Evolutionary conservation across 2,888 invertebrate species (phyloP).

Genomic region (Pseudococcus viburni): DNA sequence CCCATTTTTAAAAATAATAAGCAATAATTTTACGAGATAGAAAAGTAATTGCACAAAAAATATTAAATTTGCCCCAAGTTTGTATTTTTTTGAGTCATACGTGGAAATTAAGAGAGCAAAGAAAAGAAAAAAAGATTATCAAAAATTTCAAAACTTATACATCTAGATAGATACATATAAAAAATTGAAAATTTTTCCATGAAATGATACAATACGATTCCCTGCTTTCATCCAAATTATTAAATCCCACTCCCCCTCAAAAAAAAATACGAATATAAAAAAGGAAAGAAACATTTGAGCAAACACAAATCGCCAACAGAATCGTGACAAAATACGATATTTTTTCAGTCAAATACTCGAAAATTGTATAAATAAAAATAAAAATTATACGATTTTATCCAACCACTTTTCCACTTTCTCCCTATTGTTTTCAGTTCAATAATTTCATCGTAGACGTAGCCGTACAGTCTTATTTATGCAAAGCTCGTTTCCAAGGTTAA

Average conservation of each 20-base stretch:
- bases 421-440: not conserved
- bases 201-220: too few species aligned
- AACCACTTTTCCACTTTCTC: not conserved
- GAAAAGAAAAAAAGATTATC: too few species aligned
- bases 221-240: not conserved
- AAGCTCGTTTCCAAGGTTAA: not conserved
- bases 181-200: too few species aligned
- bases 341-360: not conserved
- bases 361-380: not conserved
- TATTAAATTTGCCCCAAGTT: too few species aligned
- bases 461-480: not conserved
- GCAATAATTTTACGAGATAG: too few species aligned
- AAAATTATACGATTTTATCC: constrained; percentile 2
- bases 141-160: too few species aligned
- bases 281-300: not conserved
- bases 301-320: not conserved
- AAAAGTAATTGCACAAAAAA: too few species aligned
- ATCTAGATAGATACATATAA: too few species aligned
- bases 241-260: not conserved
- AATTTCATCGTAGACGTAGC: not conserved
- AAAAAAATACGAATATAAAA: not conserved
- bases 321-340: not conserved
- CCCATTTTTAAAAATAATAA: too few species aligned
- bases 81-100: too few species aligned
- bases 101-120: too few species aligned